Evolutionary conservation across 2,113 vertebrate species (phyloP).

Genomic region (Campylomormyrus tamandua): DNA sequence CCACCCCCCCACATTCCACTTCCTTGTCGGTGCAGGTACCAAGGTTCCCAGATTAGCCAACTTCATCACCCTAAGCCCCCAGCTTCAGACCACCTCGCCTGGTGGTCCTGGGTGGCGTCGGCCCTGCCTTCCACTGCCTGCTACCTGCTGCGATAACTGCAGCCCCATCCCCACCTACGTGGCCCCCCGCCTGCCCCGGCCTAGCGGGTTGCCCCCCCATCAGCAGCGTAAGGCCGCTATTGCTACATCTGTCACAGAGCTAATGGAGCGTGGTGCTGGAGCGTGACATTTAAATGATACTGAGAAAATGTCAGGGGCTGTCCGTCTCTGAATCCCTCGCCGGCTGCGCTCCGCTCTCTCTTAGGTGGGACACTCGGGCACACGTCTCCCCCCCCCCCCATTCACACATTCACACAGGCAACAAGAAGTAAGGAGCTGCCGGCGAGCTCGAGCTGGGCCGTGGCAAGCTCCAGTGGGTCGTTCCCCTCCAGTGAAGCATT

Average conservation of each 20-base stretch:
- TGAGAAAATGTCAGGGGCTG: conserved; percentile 45
- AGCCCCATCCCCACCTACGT: background rate
- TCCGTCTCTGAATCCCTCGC: conserved; percentile 36
- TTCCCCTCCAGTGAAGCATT: background rate
- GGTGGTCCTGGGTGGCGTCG: background rate
- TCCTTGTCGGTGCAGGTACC: background rate
- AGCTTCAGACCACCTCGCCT: background rate
- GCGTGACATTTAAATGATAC: conserved; percentile 40
- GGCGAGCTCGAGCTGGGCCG: background rate
- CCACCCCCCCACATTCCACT: background rate
- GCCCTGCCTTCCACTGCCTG: background rate
- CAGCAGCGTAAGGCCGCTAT: conserved; percentile 36
- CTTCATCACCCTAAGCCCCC: background rate
- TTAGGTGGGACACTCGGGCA: background rate
- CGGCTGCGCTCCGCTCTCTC: conserved; percentile 19
- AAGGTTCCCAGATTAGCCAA: background rate
- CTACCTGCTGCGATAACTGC: background rate
- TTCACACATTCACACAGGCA: background rate
- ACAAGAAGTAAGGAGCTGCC: background rate
- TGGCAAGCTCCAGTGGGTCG: background rate
- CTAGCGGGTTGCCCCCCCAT: conserved; percentile 22
- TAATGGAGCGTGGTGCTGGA: conserved; percentile 33
- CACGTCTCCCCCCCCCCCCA: background rate
- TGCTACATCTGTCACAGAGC: conserved; percentile 40
- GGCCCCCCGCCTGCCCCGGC: conserved; percentile 9